Evolutionary conservation across 1,140 invertebrate species (phyloP).

Genomic region (Drosophila busckii): DNA sequence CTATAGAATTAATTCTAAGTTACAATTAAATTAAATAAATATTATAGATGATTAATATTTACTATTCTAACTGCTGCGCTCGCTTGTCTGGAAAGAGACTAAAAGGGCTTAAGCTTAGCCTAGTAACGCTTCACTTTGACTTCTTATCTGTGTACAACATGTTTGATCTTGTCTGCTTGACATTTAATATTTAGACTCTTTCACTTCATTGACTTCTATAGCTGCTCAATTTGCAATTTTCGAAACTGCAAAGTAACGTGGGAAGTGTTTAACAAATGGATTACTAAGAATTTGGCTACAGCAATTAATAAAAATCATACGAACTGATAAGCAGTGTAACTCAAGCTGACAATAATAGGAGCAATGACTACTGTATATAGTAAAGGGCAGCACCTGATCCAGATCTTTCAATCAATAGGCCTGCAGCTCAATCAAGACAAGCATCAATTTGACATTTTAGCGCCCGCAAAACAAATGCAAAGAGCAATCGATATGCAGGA

Average conservation of each 20-base stretch:
- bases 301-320: constrained; percentile 37
- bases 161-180: too few species aligned
- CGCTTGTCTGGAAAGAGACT: too few species aligned
- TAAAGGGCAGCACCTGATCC: constrained; percentile 20
- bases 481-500: constrained; percentile 19
- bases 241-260: constrained; percentile 28
- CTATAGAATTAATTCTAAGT: too few species aligned
- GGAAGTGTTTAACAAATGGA: constrained; percentile 15
- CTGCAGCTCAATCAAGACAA: constrained; percentile 52
- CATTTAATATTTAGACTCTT: background rate
- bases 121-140: too few species aligned
- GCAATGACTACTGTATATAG: background rate
- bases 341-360: constrained; percentile 19
- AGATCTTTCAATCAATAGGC: constrained; percentile 9
- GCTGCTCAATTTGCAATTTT: constrained; percentile 16
- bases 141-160: too few species aligned
- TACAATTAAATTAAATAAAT: too few species aligned
- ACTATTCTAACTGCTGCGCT: too few species aligned
- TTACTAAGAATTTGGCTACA: constrained; percentile 33
- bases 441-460: constrained; percentile 51
- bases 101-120: too few species aligned
- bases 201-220: background rate
- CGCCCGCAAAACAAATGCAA: constrained; percentile 26
- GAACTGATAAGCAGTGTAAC: constrained; percentile 43
- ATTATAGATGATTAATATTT: too few species aligned